Conservation (phyloP, 2,113 vertebrate genomes). For the Actenoides lindsayi region DNA sequence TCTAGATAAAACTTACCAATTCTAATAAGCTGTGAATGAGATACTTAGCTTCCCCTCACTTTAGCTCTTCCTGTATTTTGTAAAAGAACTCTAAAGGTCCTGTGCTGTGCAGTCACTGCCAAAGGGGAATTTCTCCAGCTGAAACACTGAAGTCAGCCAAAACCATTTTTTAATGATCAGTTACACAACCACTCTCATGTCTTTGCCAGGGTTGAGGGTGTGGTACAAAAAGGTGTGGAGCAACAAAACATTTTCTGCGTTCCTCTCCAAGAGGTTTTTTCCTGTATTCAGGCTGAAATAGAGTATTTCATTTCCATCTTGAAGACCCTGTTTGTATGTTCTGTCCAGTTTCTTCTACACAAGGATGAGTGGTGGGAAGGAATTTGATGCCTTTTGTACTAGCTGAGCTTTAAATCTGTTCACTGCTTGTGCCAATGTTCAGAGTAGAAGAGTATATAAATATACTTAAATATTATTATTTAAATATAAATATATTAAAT, state of each 20-base stretch:
- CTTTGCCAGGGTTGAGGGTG: constrained; percentile 50
- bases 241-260: constrained; percentile 16
- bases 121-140: constrained; percentile 6
- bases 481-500: no score
- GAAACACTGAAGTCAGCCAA: constrained; percentile 13
- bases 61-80: neutral
- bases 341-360: neutral
- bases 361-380: neutral
- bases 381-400: neutral
- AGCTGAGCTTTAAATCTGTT: neutral
- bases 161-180: constrained; percentile 35
- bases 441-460: neutral
- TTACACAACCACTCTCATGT: constrained; percentile 27
- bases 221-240: constrained; percentile 44
- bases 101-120: neutral
- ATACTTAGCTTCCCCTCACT: neutral
- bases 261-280: neutral
- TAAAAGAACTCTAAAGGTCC: neutral
- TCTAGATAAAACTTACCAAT: neutral
- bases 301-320: neutral
- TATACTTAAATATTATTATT: neutral
- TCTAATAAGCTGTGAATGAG: neutral
- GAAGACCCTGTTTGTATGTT: neutral
- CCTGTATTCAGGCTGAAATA: neutral
- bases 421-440: neutral